These are phyloP conservation scores for Hermaeophaga mercurialis DNA, from an alignment of 2,888 invertebrate species.

Conservation along the genomic window DNA sequence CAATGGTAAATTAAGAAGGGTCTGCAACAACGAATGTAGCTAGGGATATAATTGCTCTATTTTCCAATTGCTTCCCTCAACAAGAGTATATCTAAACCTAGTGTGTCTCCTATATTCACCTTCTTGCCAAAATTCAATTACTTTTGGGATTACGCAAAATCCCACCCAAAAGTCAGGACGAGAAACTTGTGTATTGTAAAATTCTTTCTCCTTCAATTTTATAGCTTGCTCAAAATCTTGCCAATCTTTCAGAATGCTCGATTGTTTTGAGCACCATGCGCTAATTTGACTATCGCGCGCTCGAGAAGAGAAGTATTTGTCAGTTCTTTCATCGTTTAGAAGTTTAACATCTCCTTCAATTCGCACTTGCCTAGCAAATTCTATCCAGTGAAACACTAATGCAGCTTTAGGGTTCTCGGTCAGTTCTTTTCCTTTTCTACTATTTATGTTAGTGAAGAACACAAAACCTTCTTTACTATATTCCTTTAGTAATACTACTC, in stretches of 20 bases:
- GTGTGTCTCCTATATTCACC: background rate
- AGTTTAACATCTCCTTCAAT: background rate
- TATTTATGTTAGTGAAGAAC: background rate
- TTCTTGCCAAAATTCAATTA: background rate
- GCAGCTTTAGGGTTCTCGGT: background rate
- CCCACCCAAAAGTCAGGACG: background rate
- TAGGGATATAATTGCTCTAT: background rate
- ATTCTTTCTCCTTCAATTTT: background rate
- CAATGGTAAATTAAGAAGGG: background rate
- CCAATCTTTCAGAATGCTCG: background rate
- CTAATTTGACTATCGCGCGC: background rate
- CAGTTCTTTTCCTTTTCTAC: background rate
- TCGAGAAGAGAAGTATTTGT: no score
- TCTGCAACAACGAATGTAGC: background rate
- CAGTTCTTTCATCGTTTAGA: no score
- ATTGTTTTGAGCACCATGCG: background rate
- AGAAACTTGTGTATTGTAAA: background rate
- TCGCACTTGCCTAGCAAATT: background rate
- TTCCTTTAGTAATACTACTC: background rate
- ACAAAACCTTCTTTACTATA: background rate
- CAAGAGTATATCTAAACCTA: background rate
- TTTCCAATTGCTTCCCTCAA: background rate
- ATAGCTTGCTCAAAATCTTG: background rate
- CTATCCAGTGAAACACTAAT: background rate
- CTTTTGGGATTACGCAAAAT: background rate